Base-by-base conservation (phyloP, 2,113 vertebrate genomes). In the Todiramphus saurophagus region DNA sequence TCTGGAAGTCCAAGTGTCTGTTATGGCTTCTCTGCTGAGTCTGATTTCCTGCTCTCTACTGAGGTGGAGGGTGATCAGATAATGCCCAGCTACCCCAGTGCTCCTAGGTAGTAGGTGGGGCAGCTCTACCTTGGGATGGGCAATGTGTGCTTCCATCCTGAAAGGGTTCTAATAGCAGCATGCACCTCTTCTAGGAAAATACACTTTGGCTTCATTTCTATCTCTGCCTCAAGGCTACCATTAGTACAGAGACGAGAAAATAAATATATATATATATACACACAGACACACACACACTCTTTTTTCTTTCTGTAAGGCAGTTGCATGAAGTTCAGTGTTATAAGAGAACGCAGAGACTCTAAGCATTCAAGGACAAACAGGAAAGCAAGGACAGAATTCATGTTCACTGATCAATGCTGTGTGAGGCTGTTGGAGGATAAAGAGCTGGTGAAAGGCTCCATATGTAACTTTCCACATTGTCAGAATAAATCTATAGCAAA, bases 131-230 rank as follows among this genome's bases (percentile, higher is more conserved):
- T 68, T 2, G 1, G 31, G 3, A 5, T 37, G 7, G 4, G 21
- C 19, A 81, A 77, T 6, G 7, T 15, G 8, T 16, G 39, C 11
- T 77, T 73, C 11, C 35, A 80, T 16, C 7, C 21, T 64, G 19
- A 73, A 76, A 6, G 24, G 0, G 31, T 74, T 59, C 16, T 21
- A 64, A 0, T 58, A 51, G 13, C 16, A 51, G 11, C 27, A 39
- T 21, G 5, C 4, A 76, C 19, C 25, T 68, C 37, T 43, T 18
- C 31, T 55, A 63, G 16, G 18, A 73, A 83, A 82, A 28, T 19
- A 14, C 2, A 7, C 2, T 50, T 74, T 2, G 0, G 16, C 24
- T 76, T 44, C 1, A 5, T 64, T 73, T 80, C n/a, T 75, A 2
- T 33, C 10, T 59, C 31, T 12, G 3, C n/a, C 37, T 80, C 6